These are phyloP conservation scores for Macaca mulatta DNA, from an alignment of 2,113 vertebrate genomes.

Conservation along the genomic window DNA sequence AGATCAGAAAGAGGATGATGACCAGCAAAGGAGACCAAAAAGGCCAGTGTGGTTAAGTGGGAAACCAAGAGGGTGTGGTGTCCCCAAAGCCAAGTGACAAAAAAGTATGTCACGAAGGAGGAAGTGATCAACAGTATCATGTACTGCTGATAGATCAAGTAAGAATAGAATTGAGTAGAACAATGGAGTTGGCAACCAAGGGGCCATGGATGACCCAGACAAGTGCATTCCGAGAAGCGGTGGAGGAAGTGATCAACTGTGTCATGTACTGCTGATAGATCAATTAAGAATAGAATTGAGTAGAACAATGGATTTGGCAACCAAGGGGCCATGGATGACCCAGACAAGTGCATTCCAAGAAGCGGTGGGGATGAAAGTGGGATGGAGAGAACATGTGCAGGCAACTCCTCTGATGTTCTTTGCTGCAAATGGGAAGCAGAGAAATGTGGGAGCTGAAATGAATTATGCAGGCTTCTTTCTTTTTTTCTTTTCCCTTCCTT, in stretches of 20 bases:
- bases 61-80: background rate
- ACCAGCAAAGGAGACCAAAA: background rate
- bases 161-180: background rate
- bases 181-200: background rate
- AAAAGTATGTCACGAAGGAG: background rate
- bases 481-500: background rate
- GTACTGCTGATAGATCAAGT: background rate
- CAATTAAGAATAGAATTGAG: background rate
- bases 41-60: background rate
- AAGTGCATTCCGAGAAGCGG: background rate
- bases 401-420: background rate
- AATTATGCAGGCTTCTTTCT: background rate
- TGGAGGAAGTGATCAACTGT: background rate
- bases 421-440: background rate
- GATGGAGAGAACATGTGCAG: background rate
- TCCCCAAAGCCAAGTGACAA: background rate
- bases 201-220: accelerated
- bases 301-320: background rate
- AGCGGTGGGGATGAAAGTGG: background rate
- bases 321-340: background rate
- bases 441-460: background rate
- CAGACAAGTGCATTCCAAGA: background rate
- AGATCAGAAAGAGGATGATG: background rate
- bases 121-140: no score
- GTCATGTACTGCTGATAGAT: no score